Conservation (phyloP, 2,113 vertebrate genomes). For the Pelusios castaneus region DNA sequence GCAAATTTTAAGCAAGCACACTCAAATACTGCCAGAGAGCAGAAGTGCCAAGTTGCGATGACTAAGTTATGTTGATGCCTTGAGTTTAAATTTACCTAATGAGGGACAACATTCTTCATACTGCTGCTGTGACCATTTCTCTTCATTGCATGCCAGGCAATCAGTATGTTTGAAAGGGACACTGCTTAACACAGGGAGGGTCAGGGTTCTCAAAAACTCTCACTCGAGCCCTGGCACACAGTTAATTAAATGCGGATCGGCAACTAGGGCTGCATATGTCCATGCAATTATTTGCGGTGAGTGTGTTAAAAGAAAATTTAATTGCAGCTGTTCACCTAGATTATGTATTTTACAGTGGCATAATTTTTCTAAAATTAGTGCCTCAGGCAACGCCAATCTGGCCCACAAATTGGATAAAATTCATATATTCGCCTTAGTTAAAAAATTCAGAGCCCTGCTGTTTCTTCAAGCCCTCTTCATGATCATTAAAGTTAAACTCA, state of each 20-base stretch:
- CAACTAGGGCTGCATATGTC: not conserved
- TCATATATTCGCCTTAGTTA: not conserved
- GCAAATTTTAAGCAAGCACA: not conserved
- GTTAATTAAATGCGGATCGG: constrained; percentile 21
- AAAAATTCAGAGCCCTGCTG: not conserved
- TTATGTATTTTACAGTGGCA: not conserved
- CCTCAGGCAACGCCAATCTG: not conserved
- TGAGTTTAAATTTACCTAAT: constrained; percentile 53
- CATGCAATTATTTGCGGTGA: constrained; percentile 22
- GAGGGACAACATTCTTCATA: constrained; percentile 65
- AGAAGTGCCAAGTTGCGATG: constrained; percentile 47
- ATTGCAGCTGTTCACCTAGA: constrained; percentile 12
- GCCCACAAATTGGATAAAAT: not conserved
- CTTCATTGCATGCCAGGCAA: constrained; percentile 48
- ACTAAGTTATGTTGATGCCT: constrained; percentile 50
- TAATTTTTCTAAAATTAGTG: not conserved
- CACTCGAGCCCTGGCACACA: constrained; percentile 2
- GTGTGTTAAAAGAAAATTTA: constrained; percentile 16
- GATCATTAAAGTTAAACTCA: constrained; percentile 19
- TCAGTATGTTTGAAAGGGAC: constrained; percentile 42
- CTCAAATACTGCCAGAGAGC: not conserved
- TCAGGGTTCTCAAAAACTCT: not conserved
- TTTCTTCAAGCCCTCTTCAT: not conserved
- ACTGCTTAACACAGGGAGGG: not conserved
- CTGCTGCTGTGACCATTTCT: constrained; percentile 59